Conservation (phyloP, 2,113 vertebrate species). For the Arothron firmamentum region DNA sequence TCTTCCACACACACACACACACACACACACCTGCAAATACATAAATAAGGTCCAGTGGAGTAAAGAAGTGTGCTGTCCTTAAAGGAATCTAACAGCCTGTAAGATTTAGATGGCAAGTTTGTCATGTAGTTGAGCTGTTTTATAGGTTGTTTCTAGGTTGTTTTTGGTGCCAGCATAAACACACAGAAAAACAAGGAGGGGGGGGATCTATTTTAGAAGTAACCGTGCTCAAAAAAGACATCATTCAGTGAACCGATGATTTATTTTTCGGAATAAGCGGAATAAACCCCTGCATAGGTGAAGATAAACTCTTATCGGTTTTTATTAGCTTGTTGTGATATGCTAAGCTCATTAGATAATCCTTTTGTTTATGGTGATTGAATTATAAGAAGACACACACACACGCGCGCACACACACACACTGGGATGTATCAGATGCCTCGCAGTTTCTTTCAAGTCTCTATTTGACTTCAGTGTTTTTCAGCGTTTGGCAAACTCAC, state of each 20-base stretch:
- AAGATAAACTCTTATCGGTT: too few relatives aligned
- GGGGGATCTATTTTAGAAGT: neutral
- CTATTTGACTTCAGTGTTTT: slow-evolving; percentile 14
- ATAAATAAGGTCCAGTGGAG: too few relatives aligned
- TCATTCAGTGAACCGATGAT: too few relatives aligned
- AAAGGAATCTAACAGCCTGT: too few relatives aligned
- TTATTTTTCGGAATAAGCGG: too few relatives aligned
- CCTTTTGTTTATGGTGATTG: slow-evolving; percentile 10
- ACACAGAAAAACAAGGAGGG: slow-evolving; percentile 1
- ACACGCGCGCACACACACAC: slow-evolving; percentile 2
- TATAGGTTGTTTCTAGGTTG: too few relatives aligned
- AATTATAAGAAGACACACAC: slow-evolving; percentile 15
- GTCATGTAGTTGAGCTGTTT: neutral
- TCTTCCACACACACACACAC: too few relatives aligned
- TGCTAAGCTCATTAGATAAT: slow-evolving; percentile 29
- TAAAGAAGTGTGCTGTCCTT: too few relatives aligned
- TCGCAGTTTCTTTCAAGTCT: neutral
- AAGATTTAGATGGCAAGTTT: too few relatives aligned
- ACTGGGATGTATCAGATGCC: slow-evolving; percentile 15
- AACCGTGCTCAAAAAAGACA: too few relatives aligned
- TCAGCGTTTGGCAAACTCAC: slow-evolving; percentile 10
- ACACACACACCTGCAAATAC: too few relatives aligned
- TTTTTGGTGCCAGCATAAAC: slow-evolving; percentile 13
- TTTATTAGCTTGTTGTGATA: slow-evolving; percentile 18
- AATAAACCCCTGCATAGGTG: too few relatives aligned